Base-by-base conservation (phyloP, 1,140 invertebrate species). In the Zaprionus gabonicus region DNA sequence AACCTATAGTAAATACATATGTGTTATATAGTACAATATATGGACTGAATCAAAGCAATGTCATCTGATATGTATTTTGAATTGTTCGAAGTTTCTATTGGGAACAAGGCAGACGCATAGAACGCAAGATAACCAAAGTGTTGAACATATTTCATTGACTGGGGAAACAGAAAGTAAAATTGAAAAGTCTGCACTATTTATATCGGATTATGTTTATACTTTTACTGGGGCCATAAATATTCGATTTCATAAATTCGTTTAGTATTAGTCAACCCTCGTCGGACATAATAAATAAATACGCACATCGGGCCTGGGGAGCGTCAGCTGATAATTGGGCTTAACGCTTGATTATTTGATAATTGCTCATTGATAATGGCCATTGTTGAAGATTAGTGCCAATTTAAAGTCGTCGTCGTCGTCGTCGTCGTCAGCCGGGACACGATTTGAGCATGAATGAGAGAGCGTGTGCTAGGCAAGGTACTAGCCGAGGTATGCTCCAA, bases 381-480 rank as follows among this genome's bases (percentile, higher is more conserved):
- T 64, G 71, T 69, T 74, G 31, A 51, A 74, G 76, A 78, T 78
- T 78, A 13, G 46, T 67, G 3, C 62, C 81, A 55, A 74, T 90
- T 60, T 74, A 88, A n/a, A 59, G 53, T 63, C 6, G 49, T 78
- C 9, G 28, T 7, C 28, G n/a, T n/a, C n/a, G n/a, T n/a, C 13
- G 49, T 78, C 82, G 27, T 63, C 17, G 67, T 79, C 82, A 0
- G 31, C n/a, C 4, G 13, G 13, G 31, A n/a, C 17, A 17, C 34
- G 13, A 12, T 44, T 53, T 53, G 10, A 9, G 44, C 17, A 10
- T 63, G 92, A 86, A 6, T 44, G 41, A 17, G 41, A 7, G 41
- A 49, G 46, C 9, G 7, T 20, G 17, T 49, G 23, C 7, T 23
- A 15, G 38, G 38, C 13, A 41, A 34, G 31, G 13, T 41, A 41